These are phyloP conservation scores for Hycleus cichorii DNA, from an alignment of 1,140 invertebrate species.

Conservation along the genomic window DNA sequence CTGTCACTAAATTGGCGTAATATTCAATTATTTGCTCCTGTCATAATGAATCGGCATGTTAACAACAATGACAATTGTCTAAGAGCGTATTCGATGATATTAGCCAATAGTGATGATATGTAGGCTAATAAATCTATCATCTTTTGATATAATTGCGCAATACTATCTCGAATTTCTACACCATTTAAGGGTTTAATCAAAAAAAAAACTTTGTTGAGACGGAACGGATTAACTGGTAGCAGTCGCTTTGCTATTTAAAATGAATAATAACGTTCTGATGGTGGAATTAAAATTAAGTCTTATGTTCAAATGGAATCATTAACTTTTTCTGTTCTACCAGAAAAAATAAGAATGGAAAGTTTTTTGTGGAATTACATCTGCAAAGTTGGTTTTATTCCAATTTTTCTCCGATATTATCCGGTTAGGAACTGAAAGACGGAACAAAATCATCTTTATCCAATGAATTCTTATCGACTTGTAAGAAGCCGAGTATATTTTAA, in stretches of 20 bases:
- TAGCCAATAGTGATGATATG: too few species aligned
- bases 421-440: too few species aligned
- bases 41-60: too few species aligned
- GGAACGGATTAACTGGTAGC: conserved; percentile 5
- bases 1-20: too few species aligned
- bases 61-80: too few species aligned
- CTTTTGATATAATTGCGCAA: too few species aligned
- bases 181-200: conserved; percentile 14
- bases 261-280: conserved; percentile 12
- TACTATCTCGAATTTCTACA: not conserved
- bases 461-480: too few species aligned
- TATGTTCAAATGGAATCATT: conserved; percentile 13
- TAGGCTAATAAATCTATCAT: too few species aligned
- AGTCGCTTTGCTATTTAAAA: conserved; percentile 6
- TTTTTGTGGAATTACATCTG: not conserved
- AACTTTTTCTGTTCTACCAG: not conserved
- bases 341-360: not conserved
- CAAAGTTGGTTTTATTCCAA: not conserved
- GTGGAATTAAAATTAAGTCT: conserved; percentile 13
- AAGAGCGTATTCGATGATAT: too few species aligned
- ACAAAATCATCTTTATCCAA: too few species aligned
- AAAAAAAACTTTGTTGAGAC: not conserved
- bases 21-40: too few species aligned
- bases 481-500: not conserved
- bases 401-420: too few species aligned